These are phyloP conservation scores for Caenorhabditis afra DNA, from an alignment of 2,888 invertebrate genomes.

Conservation along the genomic window DNA sequence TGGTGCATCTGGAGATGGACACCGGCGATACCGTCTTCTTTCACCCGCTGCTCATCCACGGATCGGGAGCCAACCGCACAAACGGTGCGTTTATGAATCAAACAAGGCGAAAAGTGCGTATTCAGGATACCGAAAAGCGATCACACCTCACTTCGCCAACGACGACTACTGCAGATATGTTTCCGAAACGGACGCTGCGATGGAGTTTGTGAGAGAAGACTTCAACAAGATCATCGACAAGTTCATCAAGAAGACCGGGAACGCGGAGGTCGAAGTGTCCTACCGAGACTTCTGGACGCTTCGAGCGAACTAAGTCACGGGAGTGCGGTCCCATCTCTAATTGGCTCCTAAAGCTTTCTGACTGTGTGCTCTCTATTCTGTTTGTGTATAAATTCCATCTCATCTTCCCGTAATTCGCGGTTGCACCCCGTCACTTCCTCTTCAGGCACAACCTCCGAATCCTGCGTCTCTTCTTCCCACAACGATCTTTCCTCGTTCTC, in stretches of 20 bases:
- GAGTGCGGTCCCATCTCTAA: conserved; percentile 28
- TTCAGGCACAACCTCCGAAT: conserved; percentile 14
- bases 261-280: background rate
- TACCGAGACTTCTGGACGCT: conserved; percentile 24
- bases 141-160: conserved; percentile 88
- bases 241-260: conserved; percentile 15
- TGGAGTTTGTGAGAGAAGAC: conserved; percentile 81
- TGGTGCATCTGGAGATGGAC: conserved; percentile 86
- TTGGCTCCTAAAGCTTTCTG: background rate
- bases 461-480: conserved; percentile 6
- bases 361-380: no score
- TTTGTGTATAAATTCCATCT: background rate
- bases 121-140: conserved; percentile 82
- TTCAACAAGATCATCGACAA: conserved; percentile 30
- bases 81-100: conserved; percentile 85
- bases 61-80: conserved; percentile 89
- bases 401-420: background rate
- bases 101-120: conserved; percentile 82
- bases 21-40: conserved; percentile 91
- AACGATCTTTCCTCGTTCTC: background rate
- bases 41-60: conserved; percentile 89
- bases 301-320: conserved; percentile 24
- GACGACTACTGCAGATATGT: conserved; percentile 85
- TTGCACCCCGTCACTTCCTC: no score
- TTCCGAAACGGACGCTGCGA: conserved; percentile 81